Conservation (phyloP, 1,140 invertebrate species). For the Anastrepha obliqua region DNA sequence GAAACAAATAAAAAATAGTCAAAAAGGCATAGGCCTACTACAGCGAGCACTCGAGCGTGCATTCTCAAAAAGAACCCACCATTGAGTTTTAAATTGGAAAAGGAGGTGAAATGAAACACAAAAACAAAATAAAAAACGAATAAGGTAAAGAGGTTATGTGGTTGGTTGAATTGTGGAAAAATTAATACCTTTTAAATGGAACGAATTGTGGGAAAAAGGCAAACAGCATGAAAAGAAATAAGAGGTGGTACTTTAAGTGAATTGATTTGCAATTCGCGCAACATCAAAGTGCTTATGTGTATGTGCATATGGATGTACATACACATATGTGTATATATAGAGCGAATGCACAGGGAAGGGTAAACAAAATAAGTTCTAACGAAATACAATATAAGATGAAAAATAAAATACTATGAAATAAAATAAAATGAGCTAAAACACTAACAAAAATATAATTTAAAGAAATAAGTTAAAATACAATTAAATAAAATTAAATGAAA, state of each 20-base stretch:
- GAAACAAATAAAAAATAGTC: background rate
- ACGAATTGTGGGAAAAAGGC: background rate
- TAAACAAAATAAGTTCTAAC: too few species aligned
- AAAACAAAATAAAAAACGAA: background rate
- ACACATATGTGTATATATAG: background rate
- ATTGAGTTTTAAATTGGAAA: constrained; percentile 25
- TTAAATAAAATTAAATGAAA: too few species aligned
- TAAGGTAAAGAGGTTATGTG: constrained; percentile 13
- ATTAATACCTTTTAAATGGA: constrained; percentile 41
- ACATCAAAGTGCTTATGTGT: background rate
- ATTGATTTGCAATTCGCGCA: constrained; percentile 19
- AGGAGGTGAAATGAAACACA: constrained; percentile 8
- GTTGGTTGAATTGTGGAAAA: constrained; percentile 36
- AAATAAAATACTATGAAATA: too few species aligned
- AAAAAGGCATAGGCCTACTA: constrained; percentile 26
- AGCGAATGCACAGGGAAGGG: background rate
- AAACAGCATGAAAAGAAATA: background rate
- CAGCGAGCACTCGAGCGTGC: constrained; percentile 2
- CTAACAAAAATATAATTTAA: too few species aligned
- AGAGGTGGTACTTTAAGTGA: background rate
- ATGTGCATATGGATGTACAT: background rate
- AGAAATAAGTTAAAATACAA: too few species aligned
- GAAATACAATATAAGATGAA: too few species aligned
- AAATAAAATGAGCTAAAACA: too few species aligned
- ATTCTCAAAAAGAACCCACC: background rate